A percentile compares a stretch with the other conserved stretches of the same genome.
phyloP scores from a whole-genome alignment of 92 coral and sea anemone genomes.

The Epizoanthus scotinus region DNA sequence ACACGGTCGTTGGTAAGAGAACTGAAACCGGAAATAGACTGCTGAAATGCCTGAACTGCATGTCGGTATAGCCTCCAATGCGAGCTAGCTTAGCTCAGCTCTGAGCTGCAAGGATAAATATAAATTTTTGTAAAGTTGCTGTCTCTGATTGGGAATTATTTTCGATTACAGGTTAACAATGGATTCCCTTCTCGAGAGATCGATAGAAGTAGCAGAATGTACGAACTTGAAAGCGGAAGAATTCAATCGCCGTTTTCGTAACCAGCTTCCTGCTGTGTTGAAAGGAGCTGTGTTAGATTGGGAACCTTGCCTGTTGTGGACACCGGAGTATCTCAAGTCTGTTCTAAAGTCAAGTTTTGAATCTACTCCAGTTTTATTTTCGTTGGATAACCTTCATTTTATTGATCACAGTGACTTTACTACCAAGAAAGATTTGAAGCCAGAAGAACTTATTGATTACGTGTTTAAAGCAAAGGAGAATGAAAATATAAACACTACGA shows the following conservation, averaged over 20 bases:
- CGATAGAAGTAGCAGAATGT: constrained; percentile 18
- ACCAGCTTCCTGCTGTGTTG: constrained; percentile 47
- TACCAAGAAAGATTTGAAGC: constrained; percentile 21
- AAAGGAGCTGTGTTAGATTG: constrained; percentile 40
- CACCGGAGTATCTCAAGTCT: constrained; percentile 29
- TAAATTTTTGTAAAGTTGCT: no score
- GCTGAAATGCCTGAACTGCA: not conserved
- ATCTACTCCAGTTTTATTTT: constrained; percentile 24
- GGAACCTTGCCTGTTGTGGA: constrained; percentile 47
- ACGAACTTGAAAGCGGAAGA: constrained; percentile 27
- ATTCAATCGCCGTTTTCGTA: constrained; percentile 44
- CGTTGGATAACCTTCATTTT: constrained; percentile 47
- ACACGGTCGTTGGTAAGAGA: not conserved
- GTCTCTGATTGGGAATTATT: no score
- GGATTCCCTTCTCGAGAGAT: constrained; percentile 31
- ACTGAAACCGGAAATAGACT: not conserved
- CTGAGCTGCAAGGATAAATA: no score
- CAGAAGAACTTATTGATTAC: constrained; percentile 39
- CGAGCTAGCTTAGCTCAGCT: no score
- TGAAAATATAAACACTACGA: not conserved
- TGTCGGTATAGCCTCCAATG: no score
- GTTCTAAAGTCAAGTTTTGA: constrained; percentile 28
- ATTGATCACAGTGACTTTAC: constrained; percentile 48
- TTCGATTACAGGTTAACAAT: not conserved
- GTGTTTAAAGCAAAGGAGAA: constrained; percentile 12